phyloP scores from a whole-genome alignment of 2,888 invertebrate species.

The Diarsia brunnea region DNA sequence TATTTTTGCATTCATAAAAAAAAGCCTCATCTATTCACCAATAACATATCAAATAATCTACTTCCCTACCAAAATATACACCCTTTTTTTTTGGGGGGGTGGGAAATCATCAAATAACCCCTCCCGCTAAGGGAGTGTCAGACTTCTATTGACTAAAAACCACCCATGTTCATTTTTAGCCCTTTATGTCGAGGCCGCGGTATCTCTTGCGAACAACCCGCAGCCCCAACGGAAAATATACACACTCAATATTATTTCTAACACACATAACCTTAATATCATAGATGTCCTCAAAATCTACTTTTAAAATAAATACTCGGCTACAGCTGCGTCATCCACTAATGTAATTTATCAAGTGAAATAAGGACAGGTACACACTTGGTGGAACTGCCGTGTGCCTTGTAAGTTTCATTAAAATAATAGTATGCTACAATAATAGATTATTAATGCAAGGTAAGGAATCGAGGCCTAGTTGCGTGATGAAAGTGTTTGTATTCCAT shows the following conservation, averaged over 20 bases:
- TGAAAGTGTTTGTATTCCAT: not conserved
- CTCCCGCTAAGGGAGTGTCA: too few species aligned
- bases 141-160: too few species aligned
- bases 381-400: not conserved
- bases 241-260: conserved; percentile 5
- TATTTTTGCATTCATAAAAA: not conserved
- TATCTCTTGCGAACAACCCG: too few species aligned
- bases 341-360: conserved; percentile 58
- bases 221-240: too few species aligned
- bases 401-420: conserved; percentile 29
- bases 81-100: too few species aligned
- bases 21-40: too few species aligned
- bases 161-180: too few species aligned
- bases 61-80: conserved; percentile 1
- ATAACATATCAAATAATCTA: not conserved
- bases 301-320: conserved; percentile 51
- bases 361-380: conserved; percentile 47
- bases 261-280: conserved; percentile 35
- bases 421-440: not conserved
- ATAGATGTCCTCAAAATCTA: conserved; percentile 52
- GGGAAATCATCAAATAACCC: too few species aligned
- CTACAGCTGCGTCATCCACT: conserved; percentile 44
- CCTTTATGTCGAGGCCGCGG: too few species aligned
- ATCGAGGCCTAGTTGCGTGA: not conserved
- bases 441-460: not conserved